Evolutionary conservation across 2,797 vertebrate genomes (phyloP).

Genomic region (Cossypha polioptera): DNA sequence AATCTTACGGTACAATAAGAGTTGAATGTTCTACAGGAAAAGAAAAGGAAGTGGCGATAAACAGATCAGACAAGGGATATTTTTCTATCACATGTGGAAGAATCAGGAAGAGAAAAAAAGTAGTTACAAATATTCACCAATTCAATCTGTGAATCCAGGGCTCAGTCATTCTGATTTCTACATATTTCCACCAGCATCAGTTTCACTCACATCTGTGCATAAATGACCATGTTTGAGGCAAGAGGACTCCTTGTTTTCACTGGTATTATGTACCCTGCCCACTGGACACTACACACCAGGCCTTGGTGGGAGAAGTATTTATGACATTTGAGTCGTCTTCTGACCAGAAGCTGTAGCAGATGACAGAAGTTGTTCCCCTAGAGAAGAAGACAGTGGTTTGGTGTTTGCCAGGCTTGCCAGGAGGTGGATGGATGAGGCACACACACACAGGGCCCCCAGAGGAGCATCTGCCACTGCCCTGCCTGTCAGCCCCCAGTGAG

Average conservation of each 20-base stretch:
- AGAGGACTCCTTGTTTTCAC: neutral
- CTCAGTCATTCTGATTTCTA: neutral
- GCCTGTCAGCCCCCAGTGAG: neutral
- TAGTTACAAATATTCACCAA: neutral
- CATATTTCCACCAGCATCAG: neutral
- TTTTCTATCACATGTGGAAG: neutral
- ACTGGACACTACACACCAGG: rapidly evolving
- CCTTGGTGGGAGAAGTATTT: neutral
- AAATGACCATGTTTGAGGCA: neutral
- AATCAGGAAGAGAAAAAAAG: neutral
- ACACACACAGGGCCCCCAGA: neutral
- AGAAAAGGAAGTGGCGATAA: neutral
- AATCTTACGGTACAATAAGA: neutral
- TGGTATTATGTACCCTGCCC: neutral
- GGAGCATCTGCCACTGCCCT: neutral
- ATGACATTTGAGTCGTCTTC: neutral
- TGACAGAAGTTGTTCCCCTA: neutral
- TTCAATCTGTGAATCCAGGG: neutral
- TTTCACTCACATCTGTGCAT: neutral
- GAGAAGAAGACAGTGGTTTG: neutral
- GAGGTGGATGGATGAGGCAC: neutral
- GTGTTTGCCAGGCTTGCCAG: neutral
- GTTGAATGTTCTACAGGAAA: neutral
- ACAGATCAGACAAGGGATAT: neutral
- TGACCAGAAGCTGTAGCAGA: neutral